Percentiles rank a stretch among this genome's conserved stretches.
Evolutionary conservation across 2,888 invertebrate species (phyloP).

Genomic region (Napeogenes sylphis): DNA sequence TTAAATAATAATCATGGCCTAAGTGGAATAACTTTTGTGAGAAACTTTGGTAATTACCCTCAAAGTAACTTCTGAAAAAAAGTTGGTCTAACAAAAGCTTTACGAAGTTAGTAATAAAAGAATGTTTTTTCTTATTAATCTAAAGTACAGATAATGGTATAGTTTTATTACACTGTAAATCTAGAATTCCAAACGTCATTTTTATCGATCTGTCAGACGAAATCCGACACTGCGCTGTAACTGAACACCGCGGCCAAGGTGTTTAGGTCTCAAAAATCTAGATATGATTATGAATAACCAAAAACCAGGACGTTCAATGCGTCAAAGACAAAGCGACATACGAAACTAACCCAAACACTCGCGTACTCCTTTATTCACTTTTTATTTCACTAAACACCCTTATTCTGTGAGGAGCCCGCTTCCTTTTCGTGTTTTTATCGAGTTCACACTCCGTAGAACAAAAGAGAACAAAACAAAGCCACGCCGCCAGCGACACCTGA

Average conservation of each 20-base stretch:
- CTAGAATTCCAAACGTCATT: no score
- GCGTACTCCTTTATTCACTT: conserved; percentile 34
- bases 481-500: conserved; percentile 73
- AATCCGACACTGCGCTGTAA: conserved; percentile 29
- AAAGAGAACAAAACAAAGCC: conserved; percentile 69
- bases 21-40: background rate
- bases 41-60: background rate
- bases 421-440: conserved; percentile 64
- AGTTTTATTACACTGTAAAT: background rate
- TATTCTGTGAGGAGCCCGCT: conserved; percentile 57
- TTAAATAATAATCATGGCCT: conserved; percentile 24
- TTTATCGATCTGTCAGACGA: conserved; percentile 30
- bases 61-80: no score
- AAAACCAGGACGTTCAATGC: conserved; percentile 24
- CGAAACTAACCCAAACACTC: conserved; percentile 40
- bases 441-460: conserved; percentile 72
- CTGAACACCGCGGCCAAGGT: conserved; percentile 28
- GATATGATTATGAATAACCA: conserved; percentile 37
- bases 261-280: conserved; percentile 34
- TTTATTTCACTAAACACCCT: conserved; percentile 45
- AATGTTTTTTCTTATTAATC: no score
- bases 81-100: no score
- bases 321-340: conserved; percentile 34
- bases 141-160: background rate
- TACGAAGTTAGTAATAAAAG: no score